Base-by-base conservation (phyloP, 2,113 vertebrate species). In the Cinclus mexicanus region DNA sequence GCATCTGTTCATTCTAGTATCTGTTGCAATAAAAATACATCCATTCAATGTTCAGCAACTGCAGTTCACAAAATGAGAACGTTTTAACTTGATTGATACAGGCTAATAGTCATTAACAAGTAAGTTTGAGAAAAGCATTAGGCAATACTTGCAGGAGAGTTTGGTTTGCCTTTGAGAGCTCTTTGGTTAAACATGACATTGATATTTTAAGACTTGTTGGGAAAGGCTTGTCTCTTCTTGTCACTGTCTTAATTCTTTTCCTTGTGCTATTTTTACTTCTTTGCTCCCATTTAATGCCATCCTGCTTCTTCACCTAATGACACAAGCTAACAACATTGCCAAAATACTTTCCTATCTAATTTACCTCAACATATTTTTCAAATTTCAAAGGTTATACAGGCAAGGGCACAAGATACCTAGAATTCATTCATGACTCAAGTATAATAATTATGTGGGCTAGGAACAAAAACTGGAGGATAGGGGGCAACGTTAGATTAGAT, bases 181-280 rank as follows among this genome's bases (percentile, higher is more conserved):
- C 2, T 83, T 89, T 90, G 46, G 33, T 72, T 72, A 87, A 93
- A 85, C 8, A 37, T 57, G 29, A 75, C 55, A 49, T 21, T 61
- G 37, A 46, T 64, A 83, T 74, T 93, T 69, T 94, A 69, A 59
- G 49, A 44, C 33, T 91, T 67, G 4, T 29, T 83, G 63, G 33
- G 16, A 52, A 88, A 72, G 82, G 17, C 39, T 83, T 92, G 59
- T 83, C 50, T 95, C 42, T 63, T 91, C 69, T 79, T 63, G 39
- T 77, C 75, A 61, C 26, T n/a, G 23, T 87, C 46, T 72, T 61
- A 88, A 57, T 7, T 2, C 83, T 69, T 49, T 39, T 52, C 78
- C 71, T 86, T 14, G 12, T 75, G 52, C 64, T 95, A 71, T 90
- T 95, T 96, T 86, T 85, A 23, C 71, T 77, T 86, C 49, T 86